Evolutionary conservation across 30 jellyfish, hydroid and myxozoan genomes (phyloP).

Genomic region (Rhopilema esculentum): DNA sequence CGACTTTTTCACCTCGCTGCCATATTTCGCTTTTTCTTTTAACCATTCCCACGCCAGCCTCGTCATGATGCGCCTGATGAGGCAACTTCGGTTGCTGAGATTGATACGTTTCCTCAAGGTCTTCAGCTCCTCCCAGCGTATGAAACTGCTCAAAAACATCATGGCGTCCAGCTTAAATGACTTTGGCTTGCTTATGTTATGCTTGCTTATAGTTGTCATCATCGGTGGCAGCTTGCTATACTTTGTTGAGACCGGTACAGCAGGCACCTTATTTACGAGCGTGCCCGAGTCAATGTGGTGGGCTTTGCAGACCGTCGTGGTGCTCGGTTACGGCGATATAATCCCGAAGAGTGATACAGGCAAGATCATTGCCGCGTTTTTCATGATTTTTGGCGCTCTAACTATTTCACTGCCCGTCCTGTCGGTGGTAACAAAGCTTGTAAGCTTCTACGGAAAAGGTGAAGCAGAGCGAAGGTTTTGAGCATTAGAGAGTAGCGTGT

Average conservation of each 20-base stretch:
- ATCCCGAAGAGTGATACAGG: slow-evolving; percentile 75
- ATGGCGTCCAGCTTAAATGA: slow-evolving; percentile 77
- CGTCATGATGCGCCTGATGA: slow-evolving; percentile 16
- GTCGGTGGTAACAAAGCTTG: slow-evolving; percentile 78
- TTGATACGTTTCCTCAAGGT: slow-evolving; percentile 63
- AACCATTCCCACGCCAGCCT: background rate
- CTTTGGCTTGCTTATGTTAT: slow-evolving; percentile 58
- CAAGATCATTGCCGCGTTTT: slow-evolving; percentile 75
- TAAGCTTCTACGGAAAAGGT: slow-evolving; percentile 50
- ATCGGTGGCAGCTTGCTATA: slow-evolving; percentile 79
- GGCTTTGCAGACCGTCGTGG: slow-evolving; percentile 89
- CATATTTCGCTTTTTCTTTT: slow-evolving; percentile 45
- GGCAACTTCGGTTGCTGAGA: slow-evolving; percentile 62
- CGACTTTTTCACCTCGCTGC: slow-evolving; percentile 66
- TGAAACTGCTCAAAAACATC: slow-evolving; percentile 31
- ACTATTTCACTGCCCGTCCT: slow-evolving; percentile 85
- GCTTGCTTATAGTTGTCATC: slow-evolving; percentile 66
- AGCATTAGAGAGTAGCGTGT: too few relatives aligned
- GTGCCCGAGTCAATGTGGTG: slow-evolving; percentile 90
- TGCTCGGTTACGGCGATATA: slow-evolving; percentile 85
- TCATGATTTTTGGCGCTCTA: slow-evolving; percentile 83
- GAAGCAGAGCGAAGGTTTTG: background rate
- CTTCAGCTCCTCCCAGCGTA: slow-evolving; percentile 67
- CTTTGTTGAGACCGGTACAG: slow-evolving; percentile 53
- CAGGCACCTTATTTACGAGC: slow-evolving; percentile 66